A percentile compares a stretch with the other conserved stretches of the same genome.
Evolutionary conservation across 2,888 invertebrate species (phyloP).

Genomic region (Eilema griseolum): DNA sequence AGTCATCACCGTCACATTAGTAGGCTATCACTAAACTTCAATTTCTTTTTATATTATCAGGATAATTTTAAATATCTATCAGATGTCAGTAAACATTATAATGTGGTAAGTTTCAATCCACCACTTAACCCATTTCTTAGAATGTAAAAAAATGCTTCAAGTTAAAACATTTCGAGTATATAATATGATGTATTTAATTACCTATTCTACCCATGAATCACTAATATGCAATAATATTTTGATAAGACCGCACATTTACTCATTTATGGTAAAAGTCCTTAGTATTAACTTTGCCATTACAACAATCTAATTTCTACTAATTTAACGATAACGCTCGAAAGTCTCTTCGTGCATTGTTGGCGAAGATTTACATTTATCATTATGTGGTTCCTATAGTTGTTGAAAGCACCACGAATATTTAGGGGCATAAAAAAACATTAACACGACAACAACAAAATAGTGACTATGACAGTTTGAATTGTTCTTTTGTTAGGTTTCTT

Average conservation of each 20-base stretch:
- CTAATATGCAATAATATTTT: neutral
- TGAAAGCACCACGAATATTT: too few species aligned
- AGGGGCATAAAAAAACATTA: too few species aligned
- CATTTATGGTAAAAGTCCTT: neutral
- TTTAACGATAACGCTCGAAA: neutral
- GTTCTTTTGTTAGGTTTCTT: too few species aligned
- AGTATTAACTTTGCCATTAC: neutral
- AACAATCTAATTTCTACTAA: neutral
- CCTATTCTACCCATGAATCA: neutral
- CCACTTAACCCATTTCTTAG: conserved; percentile 8
- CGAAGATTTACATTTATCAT: neutral
- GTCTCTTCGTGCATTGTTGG: neutral
- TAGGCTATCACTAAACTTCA: too few species aligned
- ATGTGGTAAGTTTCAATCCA: conserved; percentile 9
- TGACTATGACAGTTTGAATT: too few species aligned
- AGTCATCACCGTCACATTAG: too few species aligned
- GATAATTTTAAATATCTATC: too few species aligned
- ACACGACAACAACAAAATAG: too few species aligned
- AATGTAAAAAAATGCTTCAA: neutral
- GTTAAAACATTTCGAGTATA: neutral
- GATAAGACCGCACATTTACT: neutral
- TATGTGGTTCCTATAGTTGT: neutral
- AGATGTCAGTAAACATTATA: conserved; percentile 10
- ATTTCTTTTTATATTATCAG: too few species aligned
- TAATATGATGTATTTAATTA: neutral